Percentiles rank a stretch among this genome's conserved stretches.
phyloP scores from a whole-genome alignment of 2,113 vertebrate genomes.

The Hydropotes inermis region DNA sequence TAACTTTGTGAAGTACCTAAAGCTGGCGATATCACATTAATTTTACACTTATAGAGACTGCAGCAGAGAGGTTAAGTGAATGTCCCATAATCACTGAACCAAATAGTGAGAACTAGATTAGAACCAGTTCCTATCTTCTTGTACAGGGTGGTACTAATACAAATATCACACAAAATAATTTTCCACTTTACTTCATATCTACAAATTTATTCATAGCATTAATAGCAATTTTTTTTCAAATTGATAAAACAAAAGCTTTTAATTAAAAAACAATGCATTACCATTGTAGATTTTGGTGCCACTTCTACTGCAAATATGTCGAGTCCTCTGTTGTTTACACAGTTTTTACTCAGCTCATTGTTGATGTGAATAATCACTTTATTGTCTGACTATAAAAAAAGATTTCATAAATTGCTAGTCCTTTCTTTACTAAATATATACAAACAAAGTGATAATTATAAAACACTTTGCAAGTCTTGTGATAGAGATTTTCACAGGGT shows the following conservation, averaged over 20 bases:
- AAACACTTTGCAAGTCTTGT: background rate
- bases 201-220: background rate
- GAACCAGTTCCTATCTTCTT: background rate
- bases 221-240: background rate
- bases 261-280: conserved; percentile 69
- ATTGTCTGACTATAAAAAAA: conserved; percentile 86
- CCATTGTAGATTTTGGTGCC: conserved; percentile 89
- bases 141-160: background rate
- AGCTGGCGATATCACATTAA: background rate
- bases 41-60: background rate
- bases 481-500: background rate
- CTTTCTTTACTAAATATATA: conserved; percentile 5
- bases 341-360: conserved; percentile 92
- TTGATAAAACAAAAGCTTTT: conserved; percentile 1
- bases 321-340: conserved; percentile 89
- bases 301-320: conserved; percentile 93
- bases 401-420: conserved; percentile 23
- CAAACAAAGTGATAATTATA: background rate
- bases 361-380: conserved; percentile 92
- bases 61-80: background rate
- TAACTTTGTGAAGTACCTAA: background rate
- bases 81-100: background rate
- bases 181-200: background rate
- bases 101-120: background rate
- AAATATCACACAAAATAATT: background rate